These are phyloP conservation scores for Meriones unguiculatus DNA, from an alignment of 2,113 vertebrate genomes.

Conservation along the genomic window DNA sequence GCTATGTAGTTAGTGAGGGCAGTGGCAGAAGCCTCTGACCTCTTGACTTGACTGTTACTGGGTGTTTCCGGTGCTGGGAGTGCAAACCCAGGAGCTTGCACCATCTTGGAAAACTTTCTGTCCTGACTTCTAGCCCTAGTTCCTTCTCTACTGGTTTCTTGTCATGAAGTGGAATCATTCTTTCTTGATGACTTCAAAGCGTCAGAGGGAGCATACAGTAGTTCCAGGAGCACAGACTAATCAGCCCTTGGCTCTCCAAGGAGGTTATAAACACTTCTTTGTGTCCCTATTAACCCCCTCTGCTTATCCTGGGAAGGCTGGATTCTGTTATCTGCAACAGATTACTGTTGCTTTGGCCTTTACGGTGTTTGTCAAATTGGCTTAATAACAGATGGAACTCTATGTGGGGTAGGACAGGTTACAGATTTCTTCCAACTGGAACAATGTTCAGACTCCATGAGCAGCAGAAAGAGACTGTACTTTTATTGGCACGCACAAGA, in stretches of 20 bases:
- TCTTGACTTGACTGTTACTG: background rate
- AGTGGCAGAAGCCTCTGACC: background rate
- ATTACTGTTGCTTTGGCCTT: background rate
- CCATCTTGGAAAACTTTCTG: background rate
- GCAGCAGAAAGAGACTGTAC: background rate
- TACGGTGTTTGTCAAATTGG: background rate
- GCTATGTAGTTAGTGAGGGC: background rate
- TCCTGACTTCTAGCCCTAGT: too few species aligned
- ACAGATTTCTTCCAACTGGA: background rate
- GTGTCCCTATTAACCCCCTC: background rate
- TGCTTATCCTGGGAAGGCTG: background rate
- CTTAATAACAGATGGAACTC: background rate
- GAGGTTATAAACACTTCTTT: background rate
- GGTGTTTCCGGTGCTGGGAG: background rate
- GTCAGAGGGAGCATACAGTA: background rate
- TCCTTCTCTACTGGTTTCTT: background rate
- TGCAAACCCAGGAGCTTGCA: background rate
- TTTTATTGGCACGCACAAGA: background rate
- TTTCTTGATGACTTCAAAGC: background rate
- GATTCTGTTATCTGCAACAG: slow-evolving; percentile 23
- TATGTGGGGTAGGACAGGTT: background rate
- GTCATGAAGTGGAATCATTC: background rate
- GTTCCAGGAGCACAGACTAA: background rate
- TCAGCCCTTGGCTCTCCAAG: background rate
- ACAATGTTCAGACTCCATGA: background rate